phyloP scores from a whole-genome alignment of 2,888 invertebrate genomes.

The Xylophagus ater region DNA sequence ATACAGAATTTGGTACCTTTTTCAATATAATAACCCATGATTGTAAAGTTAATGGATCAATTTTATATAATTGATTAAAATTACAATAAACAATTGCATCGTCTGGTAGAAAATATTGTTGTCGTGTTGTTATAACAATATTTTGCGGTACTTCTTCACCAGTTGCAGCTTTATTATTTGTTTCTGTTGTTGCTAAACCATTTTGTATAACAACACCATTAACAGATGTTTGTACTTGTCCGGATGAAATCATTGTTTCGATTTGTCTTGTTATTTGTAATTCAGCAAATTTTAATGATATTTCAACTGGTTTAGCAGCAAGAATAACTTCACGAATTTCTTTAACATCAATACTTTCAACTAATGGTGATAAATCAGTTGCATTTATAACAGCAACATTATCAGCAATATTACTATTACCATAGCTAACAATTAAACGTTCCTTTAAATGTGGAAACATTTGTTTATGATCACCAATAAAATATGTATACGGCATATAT shows the following conservation, averaged over 20 bases:
- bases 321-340: slow-evolving; percentile 64
- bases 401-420: slow-evolving; percentile 46
- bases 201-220: slow-evolving; percentile 86
- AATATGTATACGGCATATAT: slow-evolving; percentile 96
- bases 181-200: slow-evolving; percentile 83
- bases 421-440: slow-evolving; percentile 63
- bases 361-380: slow-evolving; percentile 81
- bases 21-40: slow-evolving; percentile 94
- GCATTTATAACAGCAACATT: slow-evolving; percentile 88
- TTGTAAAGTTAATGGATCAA: slow-evolving; percentile 83
- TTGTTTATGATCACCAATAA: slow-evolving; percentile 95
- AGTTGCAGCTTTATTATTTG: slow-evolving; percentile 89
- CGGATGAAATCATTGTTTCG: slow-evolving; percentile 88
- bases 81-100: slow-evolving; percentile 96
- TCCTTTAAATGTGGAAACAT: slow-evolving; percentile 97
- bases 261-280: slow-evolving; percentile 87
- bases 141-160: slow-evolving; percentile 90
- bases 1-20: slow-evolving; percentile 81
- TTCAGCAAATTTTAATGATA: slow-evolving; percentile 87
- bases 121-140: slow-evolving; percentile 89
- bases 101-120: slow-evolving; percentile 89
- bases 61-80: slow-evolving; percentile 98
- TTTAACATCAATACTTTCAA: slow-evolving; percentile 81
- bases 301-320: slow-evolving; percentile 65
- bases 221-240: slow-evolving; percentile 72